Percentiles rank a stretch among this genome's conserved stretches.
These are phyloP conservation scores for Gopherus flavomarginatus DNA, from an alignment of 2,113 vertebrate species.

Conservation along the genomic window DNA sequence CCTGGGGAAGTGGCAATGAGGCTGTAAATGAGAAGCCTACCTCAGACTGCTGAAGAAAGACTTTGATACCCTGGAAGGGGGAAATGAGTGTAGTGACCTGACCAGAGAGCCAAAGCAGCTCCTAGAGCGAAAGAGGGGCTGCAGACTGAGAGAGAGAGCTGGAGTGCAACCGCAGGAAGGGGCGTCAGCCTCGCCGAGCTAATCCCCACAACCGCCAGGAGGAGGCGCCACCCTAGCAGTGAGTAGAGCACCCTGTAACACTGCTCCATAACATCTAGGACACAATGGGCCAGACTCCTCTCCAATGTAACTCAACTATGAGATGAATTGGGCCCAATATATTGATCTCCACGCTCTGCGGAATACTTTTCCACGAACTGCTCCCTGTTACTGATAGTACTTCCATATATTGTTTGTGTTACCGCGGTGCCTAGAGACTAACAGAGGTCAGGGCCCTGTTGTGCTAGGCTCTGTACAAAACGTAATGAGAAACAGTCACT, in stretches of 20 bases:
- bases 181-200: background rate
- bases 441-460: background rate
- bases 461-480: background rate
- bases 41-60: background rate
- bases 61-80: background rate
- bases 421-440: background rate
- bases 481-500: background rate
- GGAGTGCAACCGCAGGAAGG: background rate
- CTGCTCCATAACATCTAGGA: background rate
- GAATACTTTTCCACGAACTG: background rate
- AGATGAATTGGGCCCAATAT: background rate
- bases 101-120: background rate
- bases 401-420: background rate
- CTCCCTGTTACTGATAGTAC: background rate
- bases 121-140: background rate
- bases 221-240: background rate
- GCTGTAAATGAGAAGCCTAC: background rate
- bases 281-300: background rate
- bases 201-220: background rate
- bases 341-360: background rate
- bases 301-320: background rate
- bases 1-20: background rate
- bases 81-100: background rate
- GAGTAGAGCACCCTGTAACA: background rate
- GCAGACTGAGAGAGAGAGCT: background rate